phyloP scores from a whole-genome alignment of 2,888 invertebrate species.

The Melieria picta region DNA sequence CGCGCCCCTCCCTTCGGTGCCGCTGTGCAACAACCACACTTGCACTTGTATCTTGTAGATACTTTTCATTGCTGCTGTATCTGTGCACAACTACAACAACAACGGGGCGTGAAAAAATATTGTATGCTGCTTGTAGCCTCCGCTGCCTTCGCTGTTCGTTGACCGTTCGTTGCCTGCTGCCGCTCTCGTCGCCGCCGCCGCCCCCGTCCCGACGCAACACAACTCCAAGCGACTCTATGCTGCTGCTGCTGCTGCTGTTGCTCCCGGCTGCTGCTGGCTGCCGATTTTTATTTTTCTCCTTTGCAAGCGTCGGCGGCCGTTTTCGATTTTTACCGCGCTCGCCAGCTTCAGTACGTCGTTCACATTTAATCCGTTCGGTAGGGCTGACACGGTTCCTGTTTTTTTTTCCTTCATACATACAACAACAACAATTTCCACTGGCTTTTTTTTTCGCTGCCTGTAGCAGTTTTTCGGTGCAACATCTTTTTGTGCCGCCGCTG shows the following conservation, averaged over 20 bases:
- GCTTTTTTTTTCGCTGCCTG: no score
- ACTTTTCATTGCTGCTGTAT: neutral
- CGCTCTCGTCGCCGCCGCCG: constrained; percentile 5
- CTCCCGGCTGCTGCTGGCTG: constrained; percentile 24
- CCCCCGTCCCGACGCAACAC: constrained; percentile 6
- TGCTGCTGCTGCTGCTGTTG: constrained; percentile 32
- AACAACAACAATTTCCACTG: no score
- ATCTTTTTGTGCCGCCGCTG: no score
- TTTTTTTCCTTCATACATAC: constrained; percentile 1
- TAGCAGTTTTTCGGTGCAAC: no score
- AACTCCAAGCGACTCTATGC: constrained; percentile 4
- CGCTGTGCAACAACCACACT: constrained; percentile 2
- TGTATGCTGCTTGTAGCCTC: neutral
- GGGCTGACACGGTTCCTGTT: constrained; percentile 47
- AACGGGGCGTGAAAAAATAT: neutral
- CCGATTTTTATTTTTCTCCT: constrained; percentile 33
- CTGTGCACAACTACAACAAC: neutral
- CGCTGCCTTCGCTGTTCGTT: constrained; percentile 28
- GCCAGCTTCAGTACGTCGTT: constrained; percentile 54
- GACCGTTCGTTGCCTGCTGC: constrained; percentile 19
- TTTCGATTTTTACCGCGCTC: constrained; percentile 31
- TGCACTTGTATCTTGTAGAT: neutral
- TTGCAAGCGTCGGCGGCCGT: constrained; percentile 36
- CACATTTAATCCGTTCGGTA: constrained; percentile 60
- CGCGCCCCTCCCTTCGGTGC: neutral